Conservation (phyloP, 2,888 invertebrate genomes). For the Mesorhabditis spiculigera region DNA sequence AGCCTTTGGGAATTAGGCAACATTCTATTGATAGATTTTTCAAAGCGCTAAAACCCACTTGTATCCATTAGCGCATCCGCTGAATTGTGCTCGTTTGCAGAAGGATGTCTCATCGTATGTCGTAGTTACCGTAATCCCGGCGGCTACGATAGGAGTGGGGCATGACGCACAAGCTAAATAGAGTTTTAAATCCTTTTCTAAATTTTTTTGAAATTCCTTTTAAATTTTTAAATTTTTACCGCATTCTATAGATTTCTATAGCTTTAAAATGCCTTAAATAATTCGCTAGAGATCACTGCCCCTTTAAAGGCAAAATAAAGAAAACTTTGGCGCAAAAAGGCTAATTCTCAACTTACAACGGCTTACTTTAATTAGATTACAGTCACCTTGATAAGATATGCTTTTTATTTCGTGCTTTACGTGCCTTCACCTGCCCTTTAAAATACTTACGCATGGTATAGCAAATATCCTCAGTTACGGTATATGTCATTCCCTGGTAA, state of each 20-base stretch:
- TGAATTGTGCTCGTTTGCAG: not conserved
- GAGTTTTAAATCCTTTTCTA: too few relatives aligned
- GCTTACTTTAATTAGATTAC: too few relatives aligned
- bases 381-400: too few relatives aligned
- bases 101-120: not conserved
- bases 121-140: not conserved
- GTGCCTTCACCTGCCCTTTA: too few relatives aligned
- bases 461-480: not conserved
- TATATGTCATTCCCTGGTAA: not conserved
- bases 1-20: not conserved
- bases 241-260: not conserved
- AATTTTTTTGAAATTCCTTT: not conserved
- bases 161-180: not conserved
- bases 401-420: too few relatives aligned
- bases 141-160: not conserved
- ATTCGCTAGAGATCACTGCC: too few relatives aligned
- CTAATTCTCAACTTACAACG: too few relatives aligned
- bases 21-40: not conserved
- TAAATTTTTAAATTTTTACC: not conserved
- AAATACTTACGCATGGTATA: not conserved
- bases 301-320: too few relatives aligned
- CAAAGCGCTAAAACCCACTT: not conserved
- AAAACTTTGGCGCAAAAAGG: too few relatives aligned
- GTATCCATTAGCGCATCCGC: not conserved
- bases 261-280: too few relatives aligned